Evolutionary conservation across 2,888 invertebrate genomes (phyloP), one percentile per base, ranked within the genome.

Genomic region (Caenorhabditis sp.): DNA sequence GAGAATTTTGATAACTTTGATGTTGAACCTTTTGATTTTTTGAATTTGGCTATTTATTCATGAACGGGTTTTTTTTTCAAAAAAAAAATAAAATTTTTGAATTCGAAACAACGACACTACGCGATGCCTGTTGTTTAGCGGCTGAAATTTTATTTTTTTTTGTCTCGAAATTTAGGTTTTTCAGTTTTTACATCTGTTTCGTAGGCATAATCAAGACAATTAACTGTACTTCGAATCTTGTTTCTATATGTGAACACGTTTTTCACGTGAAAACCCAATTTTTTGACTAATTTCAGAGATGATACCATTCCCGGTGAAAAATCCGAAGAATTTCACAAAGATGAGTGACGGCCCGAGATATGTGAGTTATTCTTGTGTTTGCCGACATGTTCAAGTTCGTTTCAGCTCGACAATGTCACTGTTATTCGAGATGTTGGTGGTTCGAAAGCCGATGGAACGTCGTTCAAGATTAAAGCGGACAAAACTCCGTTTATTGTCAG

Each of bases 11-110:
- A 59, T n/a, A 58, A 68, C 10, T 27, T 65, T 19, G 50, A 61
- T 1, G 31, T 72, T 49, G 60, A 72, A 43, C 26, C 58, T 26
- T 72, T 72, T 36, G 71, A 71, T 54, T 71, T 71, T 60, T 60
- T 66, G 24, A 64, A 62, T 37, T 19, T 71, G 26, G 57, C 61
- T 50, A 49, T 70, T 37, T 59, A 70, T 62, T 21, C 21, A 17
- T 43, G 14, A 43, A 12, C 43, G 43, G 43, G 43, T 43, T 43
- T 10, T 43, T 5, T 36, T 36, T 36, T 36, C 12, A 36, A 12
- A 36, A 36, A 8, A 36, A 36, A 12, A 36, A 36, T 8, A 36
- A 36, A 36, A 36, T 36, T 36, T 36, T 36, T 36, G 36, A 36
- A 36, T n/a, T n/a, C 31, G 31, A 6, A 6, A 10, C 31, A 31